phyloP scores from a whole-genome alignment of 2,888 invertebrate species.

The Habrosyne pyritoides region DNA sequence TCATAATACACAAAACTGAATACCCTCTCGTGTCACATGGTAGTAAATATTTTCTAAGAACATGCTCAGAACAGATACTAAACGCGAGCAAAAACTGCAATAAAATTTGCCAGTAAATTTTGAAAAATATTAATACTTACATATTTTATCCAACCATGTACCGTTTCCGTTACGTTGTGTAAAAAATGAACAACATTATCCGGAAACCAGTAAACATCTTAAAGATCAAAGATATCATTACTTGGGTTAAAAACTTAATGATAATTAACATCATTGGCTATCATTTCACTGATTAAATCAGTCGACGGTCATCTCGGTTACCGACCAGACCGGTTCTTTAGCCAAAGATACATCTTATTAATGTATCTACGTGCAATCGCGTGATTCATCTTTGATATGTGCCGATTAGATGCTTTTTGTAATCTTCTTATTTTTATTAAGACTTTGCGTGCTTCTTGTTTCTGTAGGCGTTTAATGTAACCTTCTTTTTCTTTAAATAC shows the following conservation, averaged over 20 bases:
- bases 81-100: too few relatives aligned
- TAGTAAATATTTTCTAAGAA: too few relatives aligned
- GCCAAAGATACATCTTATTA: not conserved
- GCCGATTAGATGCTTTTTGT: not conserved
- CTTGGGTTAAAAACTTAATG: not conserved
- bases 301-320: not conserved
- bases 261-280: constrained; percentile 1
- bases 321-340: not conserved
- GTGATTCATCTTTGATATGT: constrained; percentile 4
- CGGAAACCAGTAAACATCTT: not conserved
- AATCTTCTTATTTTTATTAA: not conserved
- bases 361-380: constrained; percentile 5
- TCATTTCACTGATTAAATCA: not conserved
- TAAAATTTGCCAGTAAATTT: too few relatives aligned
- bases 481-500: not conserved
- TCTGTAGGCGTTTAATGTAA: not conserved
- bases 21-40: too few relatives aligned
- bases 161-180: too few relatives aligned
- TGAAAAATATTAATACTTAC: too few relatives aligned
- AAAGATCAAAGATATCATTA: not conserved
- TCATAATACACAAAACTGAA: too few relatives aligned
- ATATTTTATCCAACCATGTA: too few relatives aligned
- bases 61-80: too few relatives aligned
- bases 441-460: not conserved
- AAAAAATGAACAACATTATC: too few relatives aligned